Evolutionary conservation across 1,140 invertebrate species (phyloP).

Genomic region (Asobara japonica): DNA sequence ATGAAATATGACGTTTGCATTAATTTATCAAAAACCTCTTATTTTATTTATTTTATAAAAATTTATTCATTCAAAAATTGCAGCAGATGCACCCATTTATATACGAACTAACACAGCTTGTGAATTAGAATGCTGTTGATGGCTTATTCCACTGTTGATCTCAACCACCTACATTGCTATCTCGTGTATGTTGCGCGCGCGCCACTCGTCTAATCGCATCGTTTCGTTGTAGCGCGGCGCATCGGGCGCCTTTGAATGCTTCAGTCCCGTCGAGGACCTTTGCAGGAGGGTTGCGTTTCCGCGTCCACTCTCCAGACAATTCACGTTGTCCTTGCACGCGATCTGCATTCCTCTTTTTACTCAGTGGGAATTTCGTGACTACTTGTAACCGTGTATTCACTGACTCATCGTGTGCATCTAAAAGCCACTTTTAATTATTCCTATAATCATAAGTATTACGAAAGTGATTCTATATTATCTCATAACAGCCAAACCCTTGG

Average conservation of each 20-base stretch:
- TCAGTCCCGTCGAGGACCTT: slow-evolving; percentile 57
- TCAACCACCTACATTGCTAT: neutral
- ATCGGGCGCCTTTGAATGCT: slow-evolving; percentile 43
- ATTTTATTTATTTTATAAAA: too few relatives aligned
- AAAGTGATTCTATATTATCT: neutral
- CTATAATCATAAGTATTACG: neutral
- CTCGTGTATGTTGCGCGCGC: slow-evolving; percentile 36
- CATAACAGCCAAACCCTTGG: too few relatives aligned
- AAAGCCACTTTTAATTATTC: neutral
- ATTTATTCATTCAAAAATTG: too few relatives aligned
- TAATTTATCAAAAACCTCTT: too few relatives aligned
- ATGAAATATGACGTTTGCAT: too few relatives aligned
- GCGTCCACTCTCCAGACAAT: neutral
- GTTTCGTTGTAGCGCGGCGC: slow-evolving; percentile 35
- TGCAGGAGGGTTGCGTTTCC: slow-evolving; percentile 44
- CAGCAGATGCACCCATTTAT: too few relatives aligned
- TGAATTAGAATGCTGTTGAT: neutral
- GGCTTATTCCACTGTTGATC: neutral
- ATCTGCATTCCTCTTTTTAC: neutral
- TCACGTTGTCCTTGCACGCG: neutral
- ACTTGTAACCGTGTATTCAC: neutral
- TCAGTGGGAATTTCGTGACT: slow-evolving; percentile 14
- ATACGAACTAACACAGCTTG: too few relatives aligned
- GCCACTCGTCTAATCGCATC: slow-evolving; percentile 26
- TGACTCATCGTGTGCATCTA: neutral